Evolutionary conservation across 2,888 invertebrate genomes (phyloP).

Genomic region (Trimorus sp.): DNA sequence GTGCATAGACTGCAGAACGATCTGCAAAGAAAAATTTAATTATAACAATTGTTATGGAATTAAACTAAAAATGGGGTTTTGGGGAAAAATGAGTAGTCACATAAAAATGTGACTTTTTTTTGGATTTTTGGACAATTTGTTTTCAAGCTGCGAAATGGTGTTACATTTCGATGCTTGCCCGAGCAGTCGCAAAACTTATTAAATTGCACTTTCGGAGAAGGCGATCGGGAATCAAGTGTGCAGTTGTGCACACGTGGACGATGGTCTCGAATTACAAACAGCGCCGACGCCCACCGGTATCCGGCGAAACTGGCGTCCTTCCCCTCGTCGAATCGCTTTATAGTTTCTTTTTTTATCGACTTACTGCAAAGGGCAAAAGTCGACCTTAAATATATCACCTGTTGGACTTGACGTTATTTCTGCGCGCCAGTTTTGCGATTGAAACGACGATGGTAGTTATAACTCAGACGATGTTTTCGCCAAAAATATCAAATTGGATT

Average conservation of each 20-base stretch:
- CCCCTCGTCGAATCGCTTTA: conserved; percentile 41
- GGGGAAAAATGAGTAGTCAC: too few species aligned
- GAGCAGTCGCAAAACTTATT: conserved; percentile 66
- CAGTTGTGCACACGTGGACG: conserved; percentile 63
- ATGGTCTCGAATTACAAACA: conserved; percentile 78
- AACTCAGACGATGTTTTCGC: too few species aligned
- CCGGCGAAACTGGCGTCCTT: conserved; percentile 61
- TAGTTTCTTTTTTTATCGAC: conserved; percentile 59
- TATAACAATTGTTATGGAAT: too few species aligned
- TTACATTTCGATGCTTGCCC: conserved; percentile 73
- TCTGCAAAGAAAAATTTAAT: conserved; percentile 82
- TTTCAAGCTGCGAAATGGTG: conserved; percentile 62
- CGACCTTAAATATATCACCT: conserved; percentile 59
- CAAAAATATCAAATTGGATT: too few species aligned
- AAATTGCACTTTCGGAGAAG: conserved; percentile 68
- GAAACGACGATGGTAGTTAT: too few species aligned
- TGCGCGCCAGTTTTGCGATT: too few species aligned
- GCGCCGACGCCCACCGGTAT: conserved; percentile 79
- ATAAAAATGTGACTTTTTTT: too few species aligned
- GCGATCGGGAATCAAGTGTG: conserved; percentile 55
- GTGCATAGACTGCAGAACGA: conserved; percentile 97
- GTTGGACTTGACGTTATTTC: conserved; percentile 25
- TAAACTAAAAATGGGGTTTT: too few species aligned
- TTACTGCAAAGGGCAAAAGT: conserved; percentile 58
- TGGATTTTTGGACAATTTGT: not conserved